These are phyloP conservation scores for Lucifuga dentata DNA, from an alignment of 2,113 vertebrate species.

Conservation along the genomic window DNA sequence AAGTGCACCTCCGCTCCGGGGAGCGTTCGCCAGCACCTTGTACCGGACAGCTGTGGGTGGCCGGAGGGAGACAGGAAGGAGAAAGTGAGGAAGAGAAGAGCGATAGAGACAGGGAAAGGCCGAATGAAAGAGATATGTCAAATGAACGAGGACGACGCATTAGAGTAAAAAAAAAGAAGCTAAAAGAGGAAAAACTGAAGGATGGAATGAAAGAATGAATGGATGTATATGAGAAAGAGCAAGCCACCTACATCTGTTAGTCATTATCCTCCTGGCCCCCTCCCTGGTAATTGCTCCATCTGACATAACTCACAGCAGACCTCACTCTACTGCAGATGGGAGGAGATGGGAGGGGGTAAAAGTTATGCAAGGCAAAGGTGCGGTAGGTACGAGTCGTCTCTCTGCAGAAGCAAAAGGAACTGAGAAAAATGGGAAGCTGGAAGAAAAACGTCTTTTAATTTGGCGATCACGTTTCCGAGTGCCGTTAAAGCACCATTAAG, in stretches of 20 bases:
- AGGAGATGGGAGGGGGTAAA: slow-evolving; percentile 61
- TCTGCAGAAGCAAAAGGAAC: not conserved
- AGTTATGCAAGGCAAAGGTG: slow-evolving; percentile 84
- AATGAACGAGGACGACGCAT: slow-evolving; percentile 4
- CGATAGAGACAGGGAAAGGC: not conserved
- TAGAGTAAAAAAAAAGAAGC: slow-evolving; percentile 16
- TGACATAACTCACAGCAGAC: slow-evolving; percentile 90
- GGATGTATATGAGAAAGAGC: slow-evolving; percentile 59
- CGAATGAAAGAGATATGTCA: not conserved
- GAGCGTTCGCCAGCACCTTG: slow-evolving; percentile 86
- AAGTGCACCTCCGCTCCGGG: slow-evolving; percentile 87
- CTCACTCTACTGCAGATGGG: slow-evolving; percentile 88
- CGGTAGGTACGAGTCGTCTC: slow-evolving; percentile 53
- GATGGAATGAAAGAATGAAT: slow-evolving; percentile 47
- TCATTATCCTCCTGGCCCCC: slow-evolving; percentile 88
- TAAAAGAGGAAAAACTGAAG: slow-evolving; percentile 14
- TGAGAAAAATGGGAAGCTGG: too few relatives aligned
- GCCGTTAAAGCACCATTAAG: too few relatives aligned
- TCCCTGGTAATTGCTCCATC: slow-evolving; percentile 91
- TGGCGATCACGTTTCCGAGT: too few relatives aligned
- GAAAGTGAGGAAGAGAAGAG: slow-evolving; percentile 17
- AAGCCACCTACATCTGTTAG: slow-evolving; percentile 90
- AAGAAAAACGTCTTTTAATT: too few relatives aligned
- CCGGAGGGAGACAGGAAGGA: slow-evolving; percentile 79
- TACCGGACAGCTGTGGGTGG: slow-evolving; percentile 90